Evolutionary conservation across 23 tunicate species (phyloP).

Genomic region (Halocynthia roretzi): DNA sequence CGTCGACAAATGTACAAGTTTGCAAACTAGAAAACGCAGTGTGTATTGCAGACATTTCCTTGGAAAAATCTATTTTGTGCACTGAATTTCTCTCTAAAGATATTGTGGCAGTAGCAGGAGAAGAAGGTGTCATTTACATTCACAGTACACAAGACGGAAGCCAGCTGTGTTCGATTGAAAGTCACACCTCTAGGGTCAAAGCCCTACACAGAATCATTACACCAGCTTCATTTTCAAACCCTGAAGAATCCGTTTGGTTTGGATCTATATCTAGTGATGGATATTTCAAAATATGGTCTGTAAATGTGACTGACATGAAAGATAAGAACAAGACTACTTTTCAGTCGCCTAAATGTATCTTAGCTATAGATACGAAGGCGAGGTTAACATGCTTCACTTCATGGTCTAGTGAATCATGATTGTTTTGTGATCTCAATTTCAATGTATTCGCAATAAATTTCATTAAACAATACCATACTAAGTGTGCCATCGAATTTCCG

Average conservation of each 20-base stretch:
- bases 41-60: conserved; percentile 37
- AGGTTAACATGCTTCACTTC: conserved; percentile 70
- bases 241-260: neutral
- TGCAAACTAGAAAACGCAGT: conserved; percentile 52
- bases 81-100: conserved; percentile 13
- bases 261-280: conserved; percentile 23
- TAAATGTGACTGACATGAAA: conserved; percentile 4
- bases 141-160: conserved; percentile 11
- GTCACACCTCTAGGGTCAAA: conserved; percentile 17
- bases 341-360: conserved; percentile 28
- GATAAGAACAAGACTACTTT: neutral
- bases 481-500: too few species aligned
- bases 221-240: neutral
- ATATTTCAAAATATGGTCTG: conserved; percentile 7
- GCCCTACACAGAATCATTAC: neutral
- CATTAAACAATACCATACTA: too few species aligned
- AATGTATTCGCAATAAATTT: too few species aligned
- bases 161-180: neutral
- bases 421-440: neutral
- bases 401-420: conserved; percentile 27
- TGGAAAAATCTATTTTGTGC: conserved; percentile 13
- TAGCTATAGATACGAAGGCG: conserved; percentile 52
- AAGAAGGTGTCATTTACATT: conserved; percentile 8
- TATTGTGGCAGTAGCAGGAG: conserved; percentile 18
- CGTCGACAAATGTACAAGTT: conserved; percentile 31